A percentile compares a stretch with the other conserved stretches of the same genome.
Evolutionary conservation across 2,888 invertebrate species (phyloP).

Genomic region (Muschampia plurimacula): DNA sequence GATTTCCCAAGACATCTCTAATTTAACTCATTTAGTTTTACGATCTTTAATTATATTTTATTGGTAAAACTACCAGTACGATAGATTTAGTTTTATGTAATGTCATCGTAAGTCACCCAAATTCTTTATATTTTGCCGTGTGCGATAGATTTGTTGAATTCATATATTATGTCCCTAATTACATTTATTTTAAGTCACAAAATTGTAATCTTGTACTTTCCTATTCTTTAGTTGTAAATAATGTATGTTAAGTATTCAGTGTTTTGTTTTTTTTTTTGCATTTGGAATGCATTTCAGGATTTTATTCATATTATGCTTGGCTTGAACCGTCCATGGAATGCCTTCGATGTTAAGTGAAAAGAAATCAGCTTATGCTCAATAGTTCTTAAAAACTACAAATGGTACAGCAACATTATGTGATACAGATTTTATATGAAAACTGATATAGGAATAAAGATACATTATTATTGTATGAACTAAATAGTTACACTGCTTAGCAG

Average conservation of each 20-base stretch:
- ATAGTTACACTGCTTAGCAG: constrained; percentile 54
- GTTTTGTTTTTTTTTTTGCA: constrained; percentile 52
- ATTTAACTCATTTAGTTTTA: constrained; percentile 46
- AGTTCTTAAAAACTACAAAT: constrained; percentile 15
- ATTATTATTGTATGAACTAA: constrained; percentile 13
- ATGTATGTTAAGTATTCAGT: constrained; percentile 51
- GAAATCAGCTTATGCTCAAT: constrained; percentile 24
- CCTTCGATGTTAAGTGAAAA: constrained; percentile 44
- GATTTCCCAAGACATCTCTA: constrained; percentile 46
- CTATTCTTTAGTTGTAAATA: constrained; percentile 50
- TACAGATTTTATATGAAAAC: constrained; percentile 16
- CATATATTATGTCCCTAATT: no score
- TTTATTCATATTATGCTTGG: constrained; percentile 53
- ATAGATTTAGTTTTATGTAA: constrained; percentile 40
- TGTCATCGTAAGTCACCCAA: constrained; percentile 12
- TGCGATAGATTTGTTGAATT: neutral
- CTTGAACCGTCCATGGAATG: constrained; percentile 66
- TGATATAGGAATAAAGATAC: neutral
- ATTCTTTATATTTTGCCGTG: neutral
- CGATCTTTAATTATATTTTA: constrained; percentile 52
- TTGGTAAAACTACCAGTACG: constrained; percentile 50
- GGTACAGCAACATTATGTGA: neutral
- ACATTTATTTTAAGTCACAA: constrained; percentile 46
- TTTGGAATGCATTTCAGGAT: constrained; percentile 64
- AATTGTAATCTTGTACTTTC: constrained; percentile 49